Conservation (phyloP, 1,140 invertebrate species). For the Rhynchophorus ferrugineus region DNA sequence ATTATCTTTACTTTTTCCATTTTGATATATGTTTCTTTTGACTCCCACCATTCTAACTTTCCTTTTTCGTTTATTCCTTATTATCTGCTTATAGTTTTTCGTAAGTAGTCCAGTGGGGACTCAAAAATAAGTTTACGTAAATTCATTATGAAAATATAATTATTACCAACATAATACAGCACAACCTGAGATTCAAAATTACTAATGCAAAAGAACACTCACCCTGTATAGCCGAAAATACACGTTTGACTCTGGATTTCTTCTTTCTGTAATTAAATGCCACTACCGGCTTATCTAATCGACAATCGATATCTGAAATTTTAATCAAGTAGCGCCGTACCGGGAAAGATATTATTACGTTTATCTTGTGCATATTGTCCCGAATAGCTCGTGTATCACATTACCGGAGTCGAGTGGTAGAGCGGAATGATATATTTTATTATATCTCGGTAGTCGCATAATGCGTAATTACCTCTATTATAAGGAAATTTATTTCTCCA, state of each 20-base stretch:
- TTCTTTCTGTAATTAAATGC: conserved; percentile 7
- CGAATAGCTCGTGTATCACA: conserved; percentile 1
- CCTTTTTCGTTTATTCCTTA: no score
- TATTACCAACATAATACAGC: no score
- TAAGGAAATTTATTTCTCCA: conserved; percentile 19
- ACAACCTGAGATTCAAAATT: no score
- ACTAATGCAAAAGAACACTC: no score
- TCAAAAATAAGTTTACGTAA: no score
- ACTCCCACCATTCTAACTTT: no score
- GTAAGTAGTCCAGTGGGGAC: no score
- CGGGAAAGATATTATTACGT: conserved; percentile 7
- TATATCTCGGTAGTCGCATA: conserved; percentile 1
- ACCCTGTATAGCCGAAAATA: neutral
- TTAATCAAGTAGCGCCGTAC: conserved; percentile 11
- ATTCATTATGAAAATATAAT: no score
- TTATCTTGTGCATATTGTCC: conserved; percentile 2
- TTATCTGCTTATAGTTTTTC: no score
- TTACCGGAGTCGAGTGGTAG: neutral
- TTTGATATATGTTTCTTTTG: no score
- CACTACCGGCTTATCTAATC: conserved; percentile 15
- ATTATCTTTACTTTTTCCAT: no score
- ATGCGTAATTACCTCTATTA: conserved; percentile 19
- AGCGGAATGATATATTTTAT: conserved; percentile 21
- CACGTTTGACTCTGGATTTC: neutral
- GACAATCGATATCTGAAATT: conserved; percentile 14